A percentile compares a stretch with the other conserved stretches of the same genome.
Conservation (phyloP, 2,888 invertebrate species). For the Eupithecia abbreviata region DNA sequence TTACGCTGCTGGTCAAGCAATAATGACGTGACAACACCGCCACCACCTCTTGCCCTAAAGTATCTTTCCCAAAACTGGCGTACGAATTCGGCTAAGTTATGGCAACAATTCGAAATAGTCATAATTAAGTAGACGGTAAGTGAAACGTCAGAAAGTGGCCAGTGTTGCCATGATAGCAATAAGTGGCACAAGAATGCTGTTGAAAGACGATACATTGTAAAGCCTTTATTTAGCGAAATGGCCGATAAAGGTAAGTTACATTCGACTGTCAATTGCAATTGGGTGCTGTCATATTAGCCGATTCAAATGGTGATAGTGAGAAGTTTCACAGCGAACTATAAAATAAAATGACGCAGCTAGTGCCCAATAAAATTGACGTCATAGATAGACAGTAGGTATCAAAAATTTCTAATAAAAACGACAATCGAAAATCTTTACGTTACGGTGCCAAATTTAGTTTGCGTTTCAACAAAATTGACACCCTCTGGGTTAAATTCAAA, state of each 20-base stretch:
- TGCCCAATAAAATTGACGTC: not conserved
- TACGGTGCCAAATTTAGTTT: not conserved
- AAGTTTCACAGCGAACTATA: no score
- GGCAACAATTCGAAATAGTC: slow-evolving; percentile 29
- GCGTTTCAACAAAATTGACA: not conserved
- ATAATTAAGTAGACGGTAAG: slow-evolving; percentile 29
- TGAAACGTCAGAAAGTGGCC: slow-evolving; percentile 33
- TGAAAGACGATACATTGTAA: slow-evolving; percentile 1
- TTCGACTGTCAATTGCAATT: not conserved
- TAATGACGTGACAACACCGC: slow-evolving; percentile 12
- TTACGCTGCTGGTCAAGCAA: slow-evolving; percentile 3
- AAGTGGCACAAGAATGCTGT: slow-evolving; percentile 13
- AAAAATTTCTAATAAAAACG: not conserved
- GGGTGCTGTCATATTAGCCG: not conserved
- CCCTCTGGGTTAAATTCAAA: not conserved
- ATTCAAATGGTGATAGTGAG: not conserved
- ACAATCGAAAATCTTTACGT: not conserved
- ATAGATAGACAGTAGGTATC: not conserved
- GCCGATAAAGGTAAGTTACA: not conserved
- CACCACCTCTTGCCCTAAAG: slow-evolving; percentile 8
- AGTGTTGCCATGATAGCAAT: slow-evolving; percentile 13
- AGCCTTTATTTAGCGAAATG: not conserved
- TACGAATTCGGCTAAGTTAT: slow-evolving; percentile 23
- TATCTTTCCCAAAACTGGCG: slow-evolving; percentile 25
- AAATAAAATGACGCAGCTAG: no score